Evolutionary conservation across 2,797 vertebrate species (phyloP), one percentile per base, ranked within the genome.

Genomic region (Okamejei kenojei): DNA sequence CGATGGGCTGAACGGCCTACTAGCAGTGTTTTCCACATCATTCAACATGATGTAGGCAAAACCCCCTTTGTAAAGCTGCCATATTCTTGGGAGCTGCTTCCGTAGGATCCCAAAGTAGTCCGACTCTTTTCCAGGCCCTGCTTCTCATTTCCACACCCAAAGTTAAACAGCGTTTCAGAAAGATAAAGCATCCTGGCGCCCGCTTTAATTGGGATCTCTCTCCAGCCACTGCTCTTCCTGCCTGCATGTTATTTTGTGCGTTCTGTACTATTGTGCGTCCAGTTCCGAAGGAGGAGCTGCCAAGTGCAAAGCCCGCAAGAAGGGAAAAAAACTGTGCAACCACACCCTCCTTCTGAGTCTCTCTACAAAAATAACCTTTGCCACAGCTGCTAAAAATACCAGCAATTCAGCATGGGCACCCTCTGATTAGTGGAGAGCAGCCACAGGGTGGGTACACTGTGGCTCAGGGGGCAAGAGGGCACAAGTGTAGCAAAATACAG

Each of bases 361-460:
- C 81, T 10, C 82, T 86, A 58, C 58, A 6, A 86, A 86, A 86
- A 63, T 32, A 86, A 17, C 13, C 58, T 7, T 58, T 11, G 80
- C 80, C 80, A 86, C 82, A 86, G 82, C 15, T 5, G 29, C 82
- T 86, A 86, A 63, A 86, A 86, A 86, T 86, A 86, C 5, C 15
- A 58, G 26, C 26, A 86, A 29, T 86, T 86, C 82, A 63, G 13
- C 13, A 29, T 86, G 82, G 82, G 61, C 82, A 61, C 61, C 58
- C 82, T 86, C 58, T 58, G 81, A 26, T 21, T 29, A 61, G 23
- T 13, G 0, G 23, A 82, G 81, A 58, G 23, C 54, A 82, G 81
- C 21, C 9, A 10, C 26, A 63, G 58, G 29, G 54, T n/a, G 13
- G 26, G 13, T 63, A 13, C 5, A n/a, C 6, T 9, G 23, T 13